A percentile compares a stretch with the other conserved stretches of the same genome.
phyloP scores from a whole-genome alignment of 2,888 invertebrate genomes.

The Apamea monoglypha region DNA sequence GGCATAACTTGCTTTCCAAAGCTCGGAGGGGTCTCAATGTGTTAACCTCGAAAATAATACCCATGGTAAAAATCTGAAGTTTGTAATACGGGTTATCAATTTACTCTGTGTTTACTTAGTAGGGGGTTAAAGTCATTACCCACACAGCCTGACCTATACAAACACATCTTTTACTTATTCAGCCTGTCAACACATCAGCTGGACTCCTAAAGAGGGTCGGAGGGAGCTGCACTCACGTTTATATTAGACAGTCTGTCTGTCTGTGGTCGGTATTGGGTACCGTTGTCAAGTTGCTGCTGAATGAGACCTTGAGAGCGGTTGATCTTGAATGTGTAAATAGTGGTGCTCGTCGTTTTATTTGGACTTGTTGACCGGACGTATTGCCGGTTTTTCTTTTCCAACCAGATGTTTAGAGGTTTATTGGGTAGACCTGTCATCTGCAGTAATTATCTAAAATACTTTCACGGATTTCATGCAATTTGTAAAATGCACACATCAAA shows the following conservation, averaged over 20 bases:
- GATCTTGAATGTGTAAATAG: not conserved
- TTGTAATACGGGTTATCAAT: not conserved
- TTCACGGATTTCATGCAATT: not conserved
- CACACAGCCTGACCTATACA: not conserved
- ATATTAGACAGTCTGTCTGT: constrained; percentile 59
- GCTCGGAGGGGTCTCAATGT: no score
- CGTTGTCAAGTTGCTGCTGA: constrained; percentile 59
- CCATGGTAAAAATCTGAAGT: not conserved
- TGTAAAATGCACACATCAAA: not conserved
- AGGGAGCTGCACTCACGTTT: constrained; percentile 47
- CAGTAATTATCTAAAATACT: no score
- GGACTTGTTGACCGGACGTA: not conserved
- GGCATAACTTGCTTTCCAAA: no score
- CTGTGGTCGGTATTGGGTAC: constrained; percentile 56
- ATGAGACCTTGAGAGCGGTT: constrained; percentile 21
- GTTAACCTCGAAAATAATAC: not conserved
- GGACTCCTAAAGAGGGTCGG: constrained; percentile 54
- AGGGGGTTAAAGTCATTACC: not conserved
- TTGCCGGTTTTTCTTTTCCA: no score
- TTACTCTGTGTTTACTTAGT: not conserved
- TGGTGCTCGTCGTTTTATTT: not conserved
- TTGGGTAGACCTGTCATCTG: no score
- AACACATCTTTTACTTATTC: constrained; percentile 21
- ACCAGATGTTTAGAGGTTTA: no score
- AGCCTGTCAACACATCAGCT: constrained; percentile 51